Percentiles rank a stretch among this genome's conserved stretches.
phyloP scores from a whole-genome alignment of 1,140 invertebrate species.

The Homarus americanus region DNA sequence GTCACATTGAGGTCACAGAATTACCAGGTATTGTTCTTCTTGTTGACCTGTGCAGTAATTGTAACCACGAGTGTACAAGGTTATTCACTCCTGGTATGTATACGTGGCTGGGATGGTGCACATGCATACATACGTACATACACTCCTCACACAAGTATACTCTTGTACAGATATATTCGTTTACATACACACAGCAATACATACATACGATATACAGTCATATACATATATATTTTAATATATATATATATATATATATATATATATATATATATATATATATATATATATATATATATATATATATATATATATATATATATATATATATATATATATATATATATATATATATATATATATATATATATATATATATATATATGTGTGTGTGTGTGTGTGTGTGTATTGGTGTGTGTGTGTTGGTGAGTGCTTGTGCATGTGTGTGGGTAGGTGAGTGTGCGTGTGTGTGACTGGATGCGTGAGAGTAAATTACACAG shows the following conservation, averaged over 20 bases:
- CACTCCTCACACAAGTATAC: too few species aligned
- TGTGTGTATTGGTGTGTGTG: not conserved
- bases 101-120: too few species aligned
- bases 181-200: too few species aligned
- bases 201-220: too few species aligned
- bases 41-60: too few species aligned
- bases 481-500: not conserved
- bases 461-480: not conserved
- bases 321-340: constrained; percentile 5
- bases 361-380: not conserved
- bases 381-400: constrained; percentile 13
- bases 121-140: too few species aligned
- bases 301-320: not conserved
- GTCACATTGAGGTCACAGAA: too few species aligned
- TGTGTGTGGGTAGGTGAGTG: not conserved
- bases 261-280: constrained; percentile 24
- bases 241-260: constrained; percentile 18
- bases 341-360: constrained; percentile 7
- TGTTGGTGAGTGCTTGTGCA: not conserved
- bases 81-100: too few species aligned
- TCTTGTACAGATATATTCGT: too few species aligned
- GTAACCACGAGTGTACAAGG: too few species aligned
- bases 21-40: too few species aligned
- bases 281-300: constrained; percentile 9
- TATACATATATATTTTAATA: not conserved